Evolutionary conservation across 2,888 invertebrate species (phyloP), one percentile per base, ranked within the genome.

Genomic region (Charanyca ferruginea): DNA sequence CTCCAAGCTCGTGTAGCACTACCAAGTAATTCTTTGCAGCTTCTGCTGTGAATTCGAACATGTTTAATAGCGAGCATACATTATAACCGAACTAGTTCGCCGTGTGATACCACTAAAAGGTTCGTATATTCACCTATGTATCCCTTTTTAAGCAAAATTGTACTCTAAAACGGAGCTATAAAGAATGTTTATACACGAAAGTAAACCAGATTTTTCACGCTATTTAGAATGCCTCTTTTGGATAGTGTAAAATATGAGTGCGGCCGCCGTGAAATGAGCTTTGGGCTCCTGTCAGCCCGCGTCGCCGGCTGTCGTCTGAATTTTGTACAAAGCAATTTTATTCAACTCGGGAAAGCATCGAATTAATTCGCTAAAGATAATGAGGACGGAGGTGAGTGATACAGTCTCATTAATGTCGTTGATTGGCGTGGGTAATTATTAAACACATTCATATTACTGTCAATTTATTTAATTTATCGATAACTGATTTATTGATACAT

Each of bases 251-350:
- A 92, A 93, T 92, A 90, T 90, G 91, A 90, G 89, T 89, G 93
- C 92, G 89, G 87, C 86, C 85, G 89, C 89, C 90, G 93, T 93
- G 91, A 94, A 94, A 94, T 93, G 90, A 93, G 90, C 90, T 92
- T 87, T 87, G 87, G 86, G 86, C 85, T 87, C 81, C 87, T 85
- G 86, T 86, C 87, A 85, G 83, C 81, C 73, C 73, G 75, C 78
- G 86, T 86, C 86, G 85, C 81, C 85, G 82, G 83, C 84, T 87
- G 85, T 87, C 87, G 86, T 87, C 83, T 83, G 83, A 84, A 85
- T 86, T 86, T 81, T 83, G 72, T 69, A 82, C 81, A 77, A 79
- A 79, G 80, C 83, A 78, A 81, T 81, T 82, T 78, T 63, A 66
- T 54, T 71, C 66, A 77, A 73, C 61, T 64, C 53, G 42, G 54